Base-by-base conservation (phyloP, 2,888 invertebrate species). In the Agrochola lota region DNA sequence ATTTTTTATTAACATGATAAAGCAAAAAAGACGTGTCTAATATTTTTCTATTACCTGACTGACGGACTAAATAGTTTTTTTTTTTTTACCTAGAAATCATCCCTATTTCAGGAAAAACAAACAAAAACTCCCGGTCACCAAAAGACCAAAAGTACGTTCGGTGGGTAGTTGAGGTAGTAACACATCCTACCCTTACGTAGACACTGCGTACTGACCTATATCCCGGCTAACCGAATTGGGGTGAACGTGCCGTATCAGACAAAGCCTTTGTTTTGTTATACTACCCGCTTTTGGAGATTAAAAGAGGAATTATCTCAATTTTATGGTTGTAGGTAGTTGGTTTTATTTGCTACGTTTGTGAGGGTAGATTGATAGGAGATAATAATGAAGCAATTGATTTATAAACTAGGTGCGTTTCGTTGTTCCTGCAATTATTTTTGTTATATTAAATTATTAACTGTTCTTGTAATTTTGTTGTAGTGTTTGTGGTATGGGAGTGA, bases 161-260 rank as follows among this genome's bases (percentile, higher is more conserved):
- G 35, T 5, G 80, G 62, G 71, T 71, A 63, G 62, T 9, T 15
- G 62, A 68, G 43, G 71, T 71, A 69, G 80, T 12, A n/a, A 63
- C 57, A 68, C 40, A 59, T 85, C 35, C 35, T 70, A 64, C 68
- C 63, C 59, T 68, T 57, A 15, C 77, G 43, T 30, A 59, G 71
- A 23, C 57, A 69, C 74, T 80, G 74, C 85, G 86, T 68, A 82
- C 86, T 85, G 85, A 85, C 85, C 85, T 85, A 85, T 68, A 78
- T 87, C 49, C 68, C 23, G 1, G 11, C 35, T 40, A 59, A 23
- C 0, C 55, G 55, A 71, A 74, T 87, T 81, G 74, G 83, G 88
- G 86, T 87, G 75, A 85, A 62, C 71, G 30, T 68, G 71, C 49
- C 68, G 35, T 62, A 73, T 69, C 67, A 76, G 69, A 87, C 80